Evolutionary conservation across 2,113 vertebrate genomes (phyloP).

Genomic region (Albula glossodonta): DNA sequence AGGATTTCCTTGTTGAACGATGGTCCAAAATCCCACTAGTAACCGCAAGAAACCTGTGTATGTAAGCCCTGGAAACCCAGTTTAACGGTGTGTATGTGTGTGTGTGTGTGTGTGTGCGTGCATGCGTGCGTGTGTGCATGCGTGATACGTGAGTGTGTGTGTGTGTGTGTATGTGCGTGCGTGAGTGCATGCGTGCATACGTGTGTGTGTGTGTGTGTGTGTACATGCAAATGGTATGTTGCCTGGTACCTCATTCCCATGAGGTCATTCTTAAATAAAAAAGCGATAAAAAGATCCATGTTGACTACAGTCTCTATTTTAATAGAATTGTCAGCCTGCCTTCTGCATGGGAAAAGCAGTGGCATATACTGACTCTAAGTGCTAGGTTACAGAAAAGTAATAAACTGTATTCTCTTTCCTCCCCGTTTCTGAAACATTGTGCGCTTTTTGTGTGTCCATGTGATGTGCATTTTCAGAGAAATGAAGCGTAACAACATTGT

Average conservation of each 20-base stretch:
- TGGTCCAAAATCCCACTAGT: too few species aligned
- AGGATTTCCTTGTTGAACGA: too few species aligned
- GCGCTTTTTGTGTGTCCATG: slow-evolving; percentile 1
- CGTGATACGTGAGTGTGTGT: too few species aligned
- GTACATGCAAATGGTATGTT: neutral
- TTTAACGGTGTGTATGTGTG: too few species aligned
- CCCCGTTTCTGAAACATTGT: neutral
- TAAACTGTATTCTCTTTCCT: neutral
- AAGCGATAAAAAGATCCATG: slow-evolving; percentile 8
- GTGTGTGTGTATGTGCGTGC: too few species aligned
- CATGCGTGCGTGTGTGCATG: too few species aligned
- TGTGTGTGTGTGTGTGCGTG: too few species aligned
- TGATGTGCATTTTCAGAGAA: neutral
- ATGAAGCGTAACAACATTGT: neutral
- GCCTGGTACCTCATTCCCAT: neutral
- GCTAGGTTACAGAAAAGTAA: slow-evolving; percentile 10
- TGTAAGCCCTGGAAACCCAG: too few species aligned
- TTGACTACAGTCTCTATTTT: neutral
- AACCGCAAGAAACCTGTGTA: too few species aligned
- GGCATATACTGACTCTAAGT: neutral
- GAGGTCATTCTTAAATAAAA: neutral
- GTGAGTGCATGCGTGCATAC: too few species aligned
- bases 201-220: neutral
- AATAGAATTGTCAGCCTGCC: neutral
- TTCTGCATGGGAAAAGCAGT: neutral